Evolutionary conservation across 2,888 invertebrate genomes (phyloP), one percentile per base, ranked within the genome.

Genomic region (Diaphora mendica): DNA sequence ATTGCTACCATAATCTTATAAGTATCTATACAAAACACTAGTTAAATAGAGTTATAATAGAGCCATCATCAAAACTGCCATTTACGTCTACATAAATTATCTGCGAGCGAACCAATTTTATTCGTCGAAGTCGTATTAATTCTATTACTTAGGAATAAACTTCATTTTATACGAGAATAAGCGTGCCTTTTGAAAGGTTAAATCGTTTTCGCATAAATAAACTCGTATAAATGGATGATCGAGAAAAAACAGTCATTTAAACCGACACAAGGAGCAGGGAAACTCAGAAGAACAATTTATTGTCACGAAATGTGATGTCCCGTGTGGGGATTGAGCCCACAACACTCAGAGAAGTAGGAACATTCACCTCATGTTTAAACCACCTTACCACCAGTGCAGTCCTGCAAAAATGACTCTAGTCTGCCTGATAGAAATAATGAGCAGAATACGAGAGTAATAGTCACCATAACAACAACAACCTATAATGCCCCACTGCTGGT

Each of bases 101-200:
- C 7, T 17, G n/a, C 39, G 59, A 71, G 39, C 1, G 11, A 44
- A 35, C 68, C 67, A 82, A 77, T 79, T 67, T 74, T 78, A 68
- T 62, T 30, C 67, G 78, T 78, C 74, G 78, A 73, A 51, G 78
- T 77, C 78, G 42, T 35, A 68, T 39, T 72, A 73, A 78, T 79
- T 51, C 64, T 35, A 78, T 77, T 80, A 78, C 79, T 70, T 71
- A 65, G 65, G 35, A 74, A 79, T 84, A 82, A 82, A 84, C 84
- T 74, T 30, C 67, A n/a, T 48, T 62, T 30, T 62, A 62, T 62
- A 62, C 17, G 62, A 62, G 62, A 82, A 76, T 71, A 70, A 48
- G 72, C 68, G 62, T 78, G 72, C 26, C 73, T 62, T 68, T 76
- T 68, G 67, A 76, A 70, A 74, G 72, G 67, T 75, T 84, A 76